Percentiles rank a stretch among this genome's conserved stretches.
Evolutionary conservation across 1,140 invertebrate species (phyloP).

Genomic region (Lordiphosa stackelbergi): DNA sequence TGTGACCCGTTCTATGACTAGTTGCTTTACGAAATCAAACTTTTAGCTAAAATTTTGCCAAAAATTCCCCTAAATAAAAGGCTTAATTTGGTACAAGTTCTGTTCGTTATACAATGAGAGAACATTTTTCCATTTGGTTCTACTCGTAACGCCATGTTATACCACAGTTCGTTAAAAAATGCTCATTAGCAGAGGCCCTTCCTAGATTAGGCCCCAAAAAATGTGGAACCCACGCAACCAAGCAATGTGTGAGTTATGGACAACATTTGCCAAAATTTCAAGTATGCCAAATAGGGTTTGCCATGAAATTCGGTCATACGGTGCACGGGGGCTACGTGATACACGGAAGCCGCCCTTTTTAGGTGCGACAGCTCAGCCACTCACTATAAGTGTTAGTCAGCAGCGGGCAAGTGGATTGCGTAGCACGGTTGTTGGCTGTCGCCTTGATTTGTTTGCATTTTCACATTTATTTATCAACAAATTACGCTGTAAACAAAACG

Average conservation of each 20-base stretch:
- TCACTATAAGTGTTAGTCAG: constrained; percentile 25
- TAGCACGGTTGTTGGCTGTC: constrained; percentile 45
- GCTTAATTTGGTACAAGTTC: too few relatives aligned
- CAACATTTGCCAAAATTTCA: constrained; percentile 44
- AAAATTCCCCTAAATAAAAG: too few relatives aligned
- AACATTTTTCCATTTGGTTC: too few relatives aligned
- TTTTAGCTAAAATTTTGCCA: too few relatives aligned
- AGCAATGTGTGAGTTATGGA: constrained; percentile 42
- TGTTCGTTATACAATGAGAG: too few relatives aligned
- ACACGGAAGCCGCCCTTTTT: constrained; percentile 10
- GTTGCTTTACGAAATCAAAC: too few relatives aligned
- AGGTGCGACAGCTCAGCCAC: constrained; percentile 10
- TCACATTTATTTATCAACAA: constrained; percentile 65
- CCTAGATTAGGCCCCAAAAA: constrained; percentile 27
- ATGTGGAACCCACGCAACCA: constrained; percentile 30
- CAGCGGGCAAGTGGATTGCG: constrained; percentile 48
- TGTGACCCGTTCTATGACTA: too few relatives aligned
- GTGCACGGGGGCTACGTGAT: constrained; percentile 41
- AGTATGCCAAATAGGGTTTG: constrained; percentile 30
- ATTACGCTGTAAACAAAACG: constrained; percentile 66
- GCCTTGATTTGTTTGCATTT: constrained; percentile 65
- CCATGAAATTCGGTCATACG: constrained; percentile 2
- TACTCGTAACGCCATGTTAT: too few relatives aligned
- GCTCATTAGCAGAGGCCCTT: constrained; percentile 36
- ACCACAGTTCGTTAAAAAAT: constrained; percentile 41